Conservation (phyloP, 2,797 vertebrate genomes). For the Sebastes aleutianus region DNA sequence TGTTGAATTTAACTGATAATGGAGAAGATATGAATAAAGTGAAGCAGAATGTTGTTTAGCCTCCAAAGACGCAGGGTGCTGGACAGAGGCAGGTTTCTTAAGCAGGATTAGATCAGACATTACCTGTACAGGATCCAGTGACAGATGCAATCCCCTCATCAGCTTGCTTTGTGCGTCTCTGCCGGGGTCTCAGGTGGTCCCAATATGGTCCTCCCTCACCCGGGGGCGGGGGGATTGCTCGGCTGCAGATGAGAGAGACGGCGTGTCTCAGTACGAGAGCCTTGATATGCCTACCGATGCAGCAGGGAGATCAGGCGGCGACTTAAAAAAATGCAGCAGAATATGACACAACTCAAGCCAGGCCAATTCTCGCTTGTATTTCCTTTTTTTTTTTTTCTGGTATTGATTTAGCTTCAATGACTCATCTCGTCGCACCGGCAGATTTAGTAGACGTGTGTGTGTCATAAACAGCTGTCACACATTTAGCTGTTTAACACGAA, state of each 20-base stretch:
- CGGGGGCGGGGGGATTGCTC: background rate
- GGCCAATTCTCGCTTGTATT: background rate
- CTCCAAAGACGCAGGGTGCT: background rate
- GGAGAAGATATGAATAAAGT: background rate
- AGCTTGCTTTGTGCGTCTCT: conserved; percentile 20
- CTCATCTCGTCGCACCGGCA: conserved; percentile 25
- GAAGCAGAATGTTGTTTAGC: background rate
- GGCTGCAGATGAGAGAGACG: conserved; percentile 9
- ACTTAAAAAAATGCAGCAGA: conserved; percentile 12
- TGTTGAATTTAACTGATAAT: background rate
- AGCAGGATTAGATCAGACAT: conserved; percentile 47
- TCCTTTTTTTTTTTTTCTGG: background rate
- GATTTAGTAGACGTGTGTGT: conserved; percentile 33
- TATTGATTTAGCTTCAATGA: conserved; percentile 54
- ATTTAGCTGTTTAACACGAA: conserved; percentile 45
- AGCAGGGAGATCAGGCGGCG: conserved; percentile 18
- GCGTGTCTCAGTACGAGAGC: background rate
- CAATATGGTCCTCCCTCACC: background rate
- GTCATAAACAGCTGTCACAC: conserved; percentile 68
- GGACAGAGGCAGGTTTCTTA: conserved; percentile 1
- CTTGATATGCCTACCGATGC: conserved; percentile 4
- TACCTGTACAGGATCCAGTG: conserved; percentile 30
- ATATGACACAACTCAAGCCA: conserved; percentile 13
- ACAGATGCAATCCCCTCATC: conserved; percentile 57
- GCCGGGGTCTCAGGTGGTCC: conserved; percentile 2